These are phyloP conservation scores for Conistra vaccinii DNA, from an alignment of 2,888 invertebrate species.

Conservation along the genomic window DNA sequence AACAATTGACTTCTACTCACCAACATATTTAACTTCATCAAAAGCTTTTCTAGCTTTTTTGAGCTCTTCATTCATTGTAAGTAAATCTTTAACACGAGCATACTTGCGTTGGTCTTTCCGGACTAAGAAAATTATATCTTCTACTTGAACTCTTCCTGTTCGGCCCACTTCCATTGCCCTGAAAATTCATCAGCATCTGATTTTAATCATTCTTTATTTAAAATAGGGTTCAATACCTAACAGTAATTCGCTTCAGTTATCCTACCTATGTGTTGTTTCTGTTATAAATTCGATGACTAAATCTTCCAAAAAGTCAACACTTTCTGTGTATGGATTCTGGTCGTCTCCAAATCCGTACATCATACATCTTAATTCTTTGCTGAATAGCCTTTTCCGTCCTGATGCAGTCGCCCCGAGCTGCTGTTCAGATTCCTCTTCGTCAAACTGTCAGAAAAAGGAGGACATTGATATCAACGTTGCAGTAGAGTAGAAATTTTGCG, in stretches of 20 bases:
- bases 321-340: slow-evolving; percentile 99
- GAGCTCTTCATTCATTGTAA: slow-evolving; percentile 99
- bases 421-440: slow-evolving; percentile 93
- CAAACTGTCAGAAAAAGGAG: slow-evolving; percentile 79
- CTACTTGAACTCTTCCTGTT: slow-evolving; percentile 99
- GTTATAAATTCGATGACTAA: slow-evolving; percentile 99
- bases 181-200: slow-evolving; percentile 52
- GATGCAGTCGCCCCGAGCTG: slow-evolving; percentile 93
- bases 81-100: slow-evolving; percentile 98
- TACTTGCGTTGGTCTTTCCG: slow-evolving; percentile 99
- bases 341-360: slow-evolving; percentile 99
- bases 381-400: slow-evolving; percentile 96
- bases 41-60: slow-evolving; percentile 99
- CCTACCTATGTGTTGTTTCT: slow-evolving; percentile 93
- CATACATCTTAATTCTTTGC: slow-evolving; percentile 98
- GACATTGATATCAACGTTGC: neutral
- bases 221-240: neutral
- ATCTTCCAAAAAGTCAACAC: slow-evolving; percentile 99
- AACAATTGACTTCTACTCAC: slow-evolving; percentile 85
- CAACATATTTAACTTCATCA: slow-evolving; percentile 99
- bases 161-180: slow-evolving; percentile 99
- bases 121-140: slow-evolving; percentile 99
- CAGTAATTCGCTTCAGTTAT: neutral
- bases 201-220: too few species aligned
- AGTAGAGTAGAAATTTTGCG: too few species aligned